Evolutionary conservation across 2,113 vertebrate genomes (phyloP).

Genomic region (Engystomops pustulosus): DNA sequence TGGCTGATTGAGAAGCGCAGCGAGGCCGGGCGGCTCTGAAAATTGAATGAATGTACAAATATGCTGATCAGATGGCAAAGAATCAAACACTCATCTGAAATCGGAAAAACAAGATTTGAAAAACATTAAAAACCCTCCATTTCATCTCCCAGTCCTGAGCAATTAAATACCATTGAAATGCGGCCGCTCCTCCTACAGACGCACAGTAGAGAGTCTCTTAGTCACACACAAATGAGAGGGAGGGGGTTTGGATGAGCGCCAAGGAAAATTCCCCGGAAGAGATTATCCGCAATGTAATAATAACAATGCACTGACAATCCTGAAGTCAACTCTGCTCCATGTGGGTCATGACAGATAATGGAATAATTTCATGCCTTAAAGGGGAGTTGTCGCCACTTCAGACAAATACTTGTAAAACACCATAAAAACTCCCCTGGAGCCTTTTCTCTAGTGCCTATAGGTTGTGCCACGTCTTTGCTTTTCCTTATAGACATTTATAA

Average conservation of each 20-base stretch:
- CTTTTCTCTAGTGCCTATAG: too few species aligned
- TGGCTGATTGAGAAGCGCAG: conserved; percentile 44
- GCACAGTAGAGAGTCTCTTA: conserved; percentile 10
- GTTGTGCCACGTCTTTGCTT: too few species aligned
- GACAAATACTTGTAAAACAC: too few species aligned
- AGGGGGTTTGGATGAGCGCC: neutral
- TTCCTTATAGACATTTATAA: too few species aligned
- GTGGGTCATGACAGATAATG: neutral
- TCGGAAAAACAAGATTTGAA: conserved; percentile 43
- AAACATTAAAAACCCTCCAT: conserved; percentile 29
- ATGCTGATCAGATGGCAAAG: conserved; percentile 57
- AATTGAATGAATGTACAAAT: conserved; percentile 52
- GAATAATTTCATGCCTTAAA: too few species aligned
- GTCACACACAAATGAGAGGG: conserved; percentile 14
- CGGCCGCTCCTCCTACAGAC: conserved; percentile 11
- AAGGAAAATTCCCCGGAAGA: conserved; percentile 4
- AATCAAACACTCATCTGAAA: conserved; percentile 47
- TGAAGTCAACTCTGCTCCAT: neutral
- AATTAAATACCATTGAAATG: conserved; percentile 49
- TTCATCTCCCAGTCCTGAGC: conserved; percentile 16
- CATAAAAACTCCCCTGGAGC: too few species aligned
- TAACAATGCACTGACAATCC: neutral
- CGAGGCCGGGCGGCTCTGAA: conserved; percentile 45
- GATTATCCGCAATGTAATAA: neutral
- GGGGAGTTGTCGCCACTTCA: too few species aligned